These are phyloP conservation scores for Xenopus borealis DNA, from an alignment of 2,113 vertebrate genomes.

Conservation along the genomic window DNA sequence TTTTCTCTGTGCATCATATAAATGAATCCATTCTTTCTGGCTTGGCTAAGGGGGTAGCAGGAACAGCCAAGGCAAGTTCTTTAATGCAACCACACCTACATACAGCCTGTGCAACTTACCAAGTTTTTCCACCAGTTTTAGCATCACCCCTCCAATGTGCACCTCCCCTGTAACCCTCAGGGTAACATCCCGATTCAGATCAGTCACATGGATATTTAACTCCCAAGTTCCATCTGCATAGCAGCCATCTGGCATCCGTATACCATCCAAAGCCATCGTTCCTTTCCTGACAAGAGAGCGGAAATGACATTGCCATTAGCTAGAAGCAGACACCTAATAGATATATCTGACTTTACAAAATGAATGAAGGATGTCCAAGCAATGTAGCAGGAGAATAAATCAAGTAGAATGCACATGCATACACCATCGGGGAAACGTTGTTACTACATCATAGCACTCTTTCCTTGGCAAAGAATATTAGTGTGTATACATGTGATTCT, in stretches of 20 bases:
- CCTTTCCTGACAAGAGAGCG: conserved; percentile 57
- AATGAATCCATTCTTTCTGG: conserved; percentile 30
- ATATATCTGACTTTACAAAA: too few species aligned
- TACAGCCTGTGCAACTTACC: conserved; percentile 66
- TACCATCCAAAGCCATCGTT: conserved; percentile 95
- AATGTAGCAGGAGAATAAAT: neutral
- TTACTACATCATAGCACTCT: too few species aligned
- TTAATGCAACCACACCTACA: conserved; percentile 15
- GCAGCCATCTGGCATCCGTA: conserved; percentile 98
- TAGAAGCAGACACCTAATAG: neutral
- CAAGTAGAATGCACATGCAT: neutral
- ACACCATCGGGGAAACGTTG: neutral
- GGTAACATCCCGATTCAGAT: conserved; percentile 90
- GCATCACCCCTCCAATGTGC: conserved; percentile 98
- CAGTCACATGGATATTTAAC: conserved; percentile 92
- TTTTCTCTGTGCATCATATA: neutral
- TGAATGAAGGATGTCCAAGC: neutral
- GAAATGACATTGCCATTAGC: conserved; percentile 32
- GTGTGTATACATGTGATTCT: too few species aligned
- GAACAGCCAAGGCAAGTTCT: conserved; percentile 6
- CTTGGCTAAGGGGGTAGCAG: neutral
- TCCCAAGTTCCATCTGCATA: conserved; percentile 98
- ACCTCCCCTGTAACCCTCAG: conserved; percentile 93
- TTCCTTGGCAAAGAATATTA: too few species aligned
- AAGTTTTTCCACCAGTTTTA: conserved; percentile 94